These are phyloP conservation scores for Chrysogorgia sp. DNA, from an alignment of 92 coral and sea anemone species.

Conservation along the genomic window DNA sequence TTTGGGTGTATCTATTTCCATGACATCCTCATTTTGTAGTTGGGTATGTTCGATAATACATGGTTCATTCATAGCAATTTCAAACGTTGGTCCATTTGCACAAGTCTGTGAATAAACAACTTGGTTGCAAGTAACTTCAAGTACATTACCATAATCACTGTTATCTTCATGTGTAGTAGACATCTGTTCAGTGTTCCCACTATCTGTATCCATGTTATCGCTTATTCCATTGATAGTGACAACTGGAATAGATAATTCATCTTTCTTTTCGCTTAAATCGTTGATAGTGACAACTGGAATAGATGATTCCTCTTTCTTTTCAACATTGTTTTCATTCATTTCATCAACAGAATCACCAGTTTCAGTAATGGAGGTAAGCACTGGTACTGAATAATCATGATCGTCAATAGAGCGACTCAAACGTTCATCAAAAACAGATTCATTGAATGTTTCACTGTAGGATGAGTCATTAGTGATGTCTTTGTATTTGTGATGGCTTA, in stretches of 20 bases:
- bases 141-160: background rate
- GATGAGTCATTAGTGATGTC: background rate
- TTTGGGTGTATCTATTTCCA: constrained; percentile 17
- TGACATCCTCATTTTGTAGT: background rate
- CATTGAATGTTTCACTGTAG: background rate
- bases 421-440: background rate
- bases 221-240: background rate
- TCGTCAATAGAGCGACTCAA: background rate
- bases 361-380: constrained; percentile 8
- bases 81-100: background rate
- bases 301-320: background rate
- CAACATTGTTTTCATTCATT: background rate
- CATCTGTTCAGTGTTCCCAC: background rate
- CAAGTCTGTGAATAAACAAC: background rate
- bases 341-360: constrained; percentile 2
- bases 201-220: background rate
- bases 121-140: background rate
- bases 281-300: background rate
- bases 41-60: constrained; percentile 6
- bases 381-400: background rate
- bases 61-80: constrained; percentile 16
- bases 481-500: constrained; percentile 11
- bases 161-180: background rate
- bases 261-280: background rate
- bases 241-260: background rate